Base-by-base conservation (phyloP, 2,113 vertebrate genomes). In the Epinephelus lanceolatus region DNA sequence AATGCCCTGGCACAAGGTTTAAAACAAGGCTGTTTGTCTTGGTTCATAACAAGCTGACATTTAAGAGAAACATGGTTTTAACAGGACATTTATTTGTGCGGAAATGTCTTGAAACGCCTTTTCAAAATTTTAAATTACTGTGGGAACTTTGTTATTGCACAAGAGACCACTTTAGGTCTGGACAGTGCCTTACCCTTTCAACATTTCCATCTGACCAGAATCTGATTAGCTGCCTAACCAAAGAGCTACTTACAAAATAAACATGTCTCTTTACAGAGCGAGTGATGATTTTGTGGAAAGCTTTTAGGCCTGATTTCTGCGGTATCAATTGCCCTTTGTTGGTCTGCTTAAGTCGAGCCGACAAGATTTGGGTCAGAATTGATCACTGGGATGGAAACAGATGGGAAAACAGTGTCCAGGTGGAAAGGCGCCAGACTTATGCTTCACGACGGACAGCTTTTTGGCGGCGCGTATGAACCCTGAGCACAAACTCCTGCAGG, bases 341-440 rank as follows among this genome's bases (percentile, higher is more conserved):
- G 73, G 67, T 63, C 69, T n/a, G 17, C 57, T 5, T 18, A 19
- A 80, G 78, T 63, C 9, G 14, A 67, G 73, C 37, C 14, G 71
- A 81, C 76, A 56, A n/a, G 86, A 87, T 60, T n/a, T 70, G 80
- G 87, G 86, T 88, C 91, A 85, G 80, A 83, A 81, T 60, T 86
- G 86, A 93, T 90, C 89, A 88, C 70, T 19, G 76, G 76, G 76
- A 85, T 52, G 80, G 81, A 80, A 86, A 30, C 91, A 92, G 92
- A 93, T 90, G 92, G 88, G 47, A 47, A 65, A 71, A 61, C 88
- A 15, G 83, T 37, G 30, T 89, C 87, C 89, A 90, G 87, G 87
- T 93, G 92, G 92, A 91, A 33, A 7, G 1, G 0, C 6, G 86
- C 87, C 91, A 93, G 84, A 65, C 78, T 70, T 66, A 13, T 67